These are phyloP conservation scores for Alexandromys oeconomus DNA, from an alignment of 2,797 vertebrate species.

Conservation along the genomic window DNA sequence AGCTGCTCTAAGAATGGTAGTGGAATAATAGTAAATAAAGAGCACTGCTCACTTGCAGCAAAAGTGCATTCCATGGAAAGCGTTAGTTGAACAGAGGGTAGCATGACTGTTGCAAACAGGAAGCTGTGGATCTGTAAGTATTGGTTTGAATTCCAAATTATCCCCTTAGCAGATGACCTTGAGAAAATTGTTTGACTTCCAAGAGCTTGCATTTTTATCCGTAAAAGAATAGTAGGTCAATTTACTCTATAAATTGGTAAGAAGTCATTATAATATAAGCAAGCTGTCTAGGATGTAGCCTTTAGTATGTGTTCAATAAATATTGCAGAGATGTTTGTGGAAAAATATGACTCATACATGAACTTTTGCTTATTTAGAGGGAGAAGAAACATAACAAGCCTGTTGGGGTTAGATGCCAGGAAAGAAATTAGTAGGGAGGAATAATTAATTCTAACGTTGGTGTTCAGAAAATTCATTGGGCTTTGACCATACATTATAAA, in stretches of 20 bases:
- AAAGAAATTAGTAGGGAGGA: background rate
- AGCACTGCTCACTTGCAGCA: background rate
- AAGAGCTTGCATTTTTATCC: background rate
- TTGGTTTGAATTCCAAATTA: background rate
- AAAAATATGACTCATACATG: background rate
- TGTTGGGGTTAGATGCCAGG: background rate
- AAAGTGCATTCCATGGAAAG: background rate
- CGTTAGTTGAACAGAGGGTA: background rate
- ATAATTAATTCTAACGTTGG: background rate
- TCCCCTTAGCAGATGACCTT: background rate
- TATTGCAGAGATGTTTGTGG: background rate
- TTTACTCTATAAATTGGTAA: background rate
- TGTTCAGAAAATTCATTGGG: background rate
- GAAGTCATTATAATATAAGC: background rate
- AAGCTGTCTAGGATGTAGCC: background rate
- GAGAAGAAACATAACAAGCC: background rate
- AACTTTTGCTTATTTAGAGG: background rate
- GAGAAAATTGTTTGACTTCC: background rate
- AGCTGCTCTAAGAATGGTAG: background rate
- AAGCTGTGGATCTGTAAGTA: background rate
- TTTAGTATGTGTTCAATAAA: constrained; percentile 5
- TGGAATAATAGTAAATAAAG: background rate
- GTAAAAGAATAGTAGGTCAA: background rate
- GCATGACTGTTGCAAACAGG: background rate
- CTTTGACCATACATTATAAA: background rate